These are phyloP conservation scores for Dromaius novaehollandiae DNA, from an alignment of 2,113 vertebrate genomes.

Conservation along the genomic window DNA sequence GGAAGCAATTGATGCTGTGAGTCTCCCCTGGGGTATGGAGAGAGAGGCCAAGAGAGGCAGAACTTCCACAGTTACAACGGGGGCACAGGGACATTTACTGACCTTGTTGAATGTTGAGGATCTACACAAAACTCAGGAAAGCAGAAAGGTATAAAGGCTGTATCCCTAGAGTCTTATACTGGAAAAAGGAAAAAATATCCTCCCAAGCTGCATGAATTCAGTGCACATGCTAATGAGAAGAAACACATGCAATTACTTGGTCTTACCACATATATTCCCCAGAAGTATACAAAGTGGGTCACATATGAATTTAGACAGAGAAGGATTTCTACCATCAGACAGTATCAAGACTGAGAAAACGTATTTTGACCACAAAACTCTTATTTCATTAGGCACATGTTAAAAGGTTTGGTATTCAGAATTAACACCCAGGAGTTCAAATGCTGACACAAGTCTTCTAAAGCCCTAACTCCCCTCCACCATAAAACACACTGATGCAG, in stretches of 20 bases:
- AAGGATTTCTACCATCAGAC: slow-evolving; percentile 4
- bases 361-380: background rate
- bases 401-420: background rate
- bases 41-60: background rate
- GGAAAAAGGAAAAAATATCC: background rate
- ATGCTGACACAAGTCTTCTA: background rate
- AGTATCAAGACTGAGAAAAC: background rate
- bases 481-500: background rate
- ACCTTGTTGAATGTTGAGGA: background rate
- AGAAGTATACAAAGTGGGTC: background rate
- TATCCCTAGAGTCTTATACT: background rate
- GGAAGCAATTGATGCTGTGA: background rate
- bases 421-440: background rate
- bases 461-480: background rate
- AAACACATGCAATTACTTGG: background rate
- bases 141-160: background rate
- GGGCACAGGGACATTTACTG: background rate
- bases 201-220: slow-evolving; percentile 1
- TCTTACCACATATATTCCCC: background rate
- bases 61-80: background rate
- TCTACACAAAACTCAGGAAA: background rate
- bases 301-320: background rate
- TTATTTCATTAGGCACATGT: background rate
- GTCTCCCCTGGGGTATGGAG: background rate
- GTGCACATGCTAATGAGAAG: background rate